Conservation (phyloP, 2,113 vertebrate genomes). For the Pseudonaja textilis region DNA sequence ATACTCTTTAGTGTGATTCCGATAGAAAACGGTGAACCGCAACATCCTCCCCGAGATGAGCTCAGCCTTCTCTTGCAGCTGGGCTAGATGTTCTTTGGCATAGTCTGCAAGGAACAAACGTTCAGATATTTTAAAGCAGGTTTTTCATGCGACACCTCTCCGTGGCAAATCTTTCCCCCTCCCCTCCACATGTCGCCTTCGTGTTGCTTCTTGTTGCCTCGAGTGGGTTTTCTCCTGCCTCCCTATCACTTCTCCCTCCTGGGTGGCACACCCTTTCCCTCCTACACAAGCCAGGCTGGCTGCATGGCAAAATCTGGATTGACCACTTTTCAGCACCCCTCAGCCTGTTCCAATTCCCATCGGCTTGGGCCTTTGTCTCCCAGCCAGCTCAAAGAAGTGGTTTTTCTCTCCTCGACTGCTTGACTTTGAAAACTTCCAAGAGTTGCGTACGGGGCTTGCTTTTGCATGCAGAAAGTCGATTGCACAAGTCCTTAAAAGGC, state of each 20-base stretch:
- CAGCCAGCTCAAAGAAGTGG: neutral
- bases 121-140: neutral
- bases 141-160: neutral
- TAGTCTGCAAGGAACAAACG: conserved; percentile 76
- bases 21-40: conserved; percentile 89
- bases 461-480: neutral
- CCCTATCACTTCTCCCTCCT: conserved; percentile 1
- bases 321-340: neutral
- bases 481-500: neutral
- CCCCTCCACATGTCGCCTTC: neutral
- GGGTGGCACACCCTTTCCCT: conserved; percentile 5
- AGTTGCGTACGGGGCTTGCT: neutral
- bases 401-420: neutral
- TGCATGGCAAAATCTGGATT: neutral
- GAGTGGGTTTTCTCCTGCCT: neutral
- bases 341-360: neutral
- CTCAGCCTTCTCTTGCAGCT: conserved; percentile 89
- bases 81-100: conserved; percentile 87
- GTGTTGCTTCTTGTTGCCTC: neutral
- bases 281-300: neutral
- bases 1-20: conserved; percentile 91
- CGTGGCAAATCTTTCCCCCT: too few species aligned
- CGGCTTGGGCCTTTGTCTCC: neutral
- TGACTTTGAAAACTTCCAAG: neutral
- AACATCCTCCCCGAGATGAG: conserved; percentile 87